phyloP scores from a whole-genome alignment of 2,113 vertebrate genomes.

The Thalassarche chlororhynchos region DNA sequence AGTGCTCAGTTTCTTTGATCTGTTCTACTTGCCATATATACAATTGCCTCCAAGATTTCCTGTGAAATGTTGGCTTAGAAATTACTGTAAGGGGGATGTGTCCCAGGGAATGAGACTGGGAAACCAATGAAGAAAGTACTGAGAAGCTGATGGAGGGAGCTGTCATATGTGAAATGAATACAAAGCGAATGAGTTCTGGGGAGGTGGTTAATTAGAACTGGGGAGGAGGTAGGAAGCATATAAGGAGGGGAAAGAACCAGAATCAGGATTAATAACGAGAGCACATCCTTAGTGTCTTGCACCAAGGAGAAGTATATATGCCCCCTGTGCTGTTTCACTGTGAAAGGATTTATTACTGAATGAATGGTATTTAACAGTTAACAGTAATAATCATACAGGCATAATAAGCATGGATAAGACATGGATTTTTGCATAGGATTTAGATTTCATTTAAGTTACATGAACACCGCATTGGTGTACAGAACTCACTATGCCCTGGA shows the following conservation, averaged over 20 bases:
- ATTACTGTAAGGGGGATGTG: background rate
- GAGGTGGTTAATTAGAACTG: background rate
- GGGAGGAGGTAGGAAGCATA: background rate
- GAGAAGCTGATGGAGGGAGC: background rate
- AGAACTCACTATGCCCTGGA: constrained; percentile 7
- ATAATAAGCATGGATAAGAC: constrained; percentile 51
- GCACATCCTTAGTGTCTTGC: background rate
- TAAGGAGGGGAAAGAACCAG: background rate
- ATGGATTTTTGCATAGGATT: constrained; percentile 48
- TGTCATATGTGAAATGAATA: background rate
- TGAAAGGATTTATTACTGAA: constrained; percentile 11
- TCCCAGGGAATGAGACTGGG: background rate
- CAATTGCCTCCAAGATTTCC: background rate
- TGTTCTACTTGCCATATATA: background rate
- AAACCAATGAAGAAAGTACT: background rate
- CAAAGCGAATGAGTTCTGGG: background rate
- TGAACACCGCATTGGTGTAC: background rate
- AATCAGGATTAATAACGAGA: background rate
- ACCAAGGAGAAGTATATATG: background rate
- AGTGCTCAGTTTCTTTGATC: background rate
- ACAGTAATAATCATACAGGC: constrained; percentile 25
- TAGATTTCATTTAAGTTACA: constrained; percentile 25
- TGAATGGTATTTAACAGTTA: constrained; percentile 34
- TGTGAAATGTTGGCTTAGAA: background rate
- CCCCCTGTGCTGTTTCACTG: background rate